Percentiles rank a stretch among this genome's conserved stretches.
phyloP scores from a whole-genome alignment of 2,888 invertebrate species.

The Sceliomorpha sp. region DNA sequence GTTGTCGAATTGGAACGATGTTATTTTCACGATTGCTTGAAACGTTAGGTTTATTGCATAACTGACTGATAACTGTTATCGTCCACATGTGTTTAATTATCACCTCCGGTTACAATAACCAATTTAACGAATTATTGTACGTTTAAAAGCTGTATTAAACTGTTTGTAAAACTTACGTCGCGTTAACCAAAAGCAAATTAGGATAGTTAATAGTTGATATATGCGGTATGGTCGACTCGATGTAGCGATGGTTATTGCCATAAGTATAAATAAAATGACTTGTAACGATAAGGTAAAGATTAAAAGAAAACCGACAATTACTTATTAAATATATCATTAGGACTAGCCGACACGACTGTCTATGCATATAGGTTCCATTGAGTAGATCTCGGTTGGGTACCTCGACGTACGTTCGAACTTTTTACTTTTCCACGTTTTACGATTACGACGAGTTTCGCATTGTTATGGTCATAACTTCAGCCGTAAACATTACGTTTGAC shows the following conservation, averaged over 20 bases:
- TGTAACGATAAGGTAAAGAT: conserved; percentile 56
- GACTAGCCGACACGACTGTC: conserved; percentile 74
- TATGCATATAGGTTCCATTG: conserved; percentile 59
- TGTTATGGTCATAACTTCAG: conserved; percentile 22
- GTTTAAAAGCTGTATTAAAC: too few relatives aligned
- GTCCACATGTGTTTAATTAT: too few relatives aligned
- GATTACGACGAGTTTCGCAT: conserved; percentile 53
- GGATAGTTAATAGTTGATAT: conserved; percentile 61
- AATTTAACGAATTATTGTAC: too few relatives aligned
- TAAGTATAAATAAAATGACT: conserved; percentile 55
- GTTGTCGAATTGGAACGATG: neutral
- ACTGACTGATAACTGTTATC: too few relatives aligned
- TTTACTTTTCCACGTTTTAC: conserved; percentile 24
- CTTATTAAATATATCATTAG: conserved; percentile 75
- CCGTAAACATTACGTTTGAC: neutral
- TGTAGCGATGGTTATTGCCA: conserved; percentile 59
- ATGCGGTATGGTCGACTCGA: conserved; percentile 60
- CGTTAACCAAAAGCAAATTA: conserved; percentile 62
- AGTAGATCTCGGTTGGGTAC: conserved; percentile 51
- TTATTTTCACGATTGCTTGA: too few relatives aligned
- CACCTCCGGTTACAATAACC: too few relatives aligned
- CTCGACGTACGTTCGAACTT: conserved; percentile 36
- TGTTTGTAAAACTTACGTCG: conserved; percentile 59
- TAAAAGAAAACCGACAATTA: conserved; percentile 68
- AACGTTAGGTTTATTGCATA: too few relatives aligned